Evolutionary conservation across 2,888 invertebrate species (phyloP), one percentile per base, ranked within the genome.

Genomic region (Caenorhabditis auriculariae): DNA sequence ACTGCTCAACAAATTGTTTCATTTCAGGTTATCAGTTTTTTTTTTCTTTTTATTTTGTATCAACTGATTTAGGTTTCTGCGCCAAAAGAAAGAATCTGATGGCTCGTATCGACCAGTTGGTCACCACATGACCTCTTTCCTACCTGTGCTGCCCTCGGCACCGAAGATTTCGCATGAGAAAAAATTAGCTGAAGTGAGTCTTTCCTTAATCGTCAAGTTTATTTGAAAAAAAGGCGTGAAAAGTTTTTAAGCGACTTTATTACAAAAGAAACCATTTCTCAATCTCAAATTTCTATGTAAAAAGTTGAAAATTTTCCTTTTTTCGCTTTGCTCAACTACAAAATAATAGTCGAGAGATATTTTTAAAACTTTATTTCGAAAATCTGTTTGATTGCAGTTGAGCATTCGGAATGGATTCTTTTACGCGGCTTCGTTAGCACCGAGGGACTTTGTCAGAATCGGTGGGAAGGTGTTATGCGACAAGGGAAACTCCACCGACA

Each of bases 161-260:
- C 56, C 54, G 24, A 63, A 58, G 19, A 41, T 60, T 17, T 41
- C 63, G 2, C 67, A 67, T 43, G 63, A 58, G 21, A 67, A 63
- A 41, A 67, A 63, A 29, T 46, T 67, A 45, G 47, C 39, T 9
- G 67, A 67, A 26, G 50, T 58, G 0, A 17, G 26, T 32, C 9
- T 32, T n/a, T n/a, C n/a, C n/a, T n/a, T n/a, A n/a, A n/a, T n/a
- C n/a, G n/a, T n/a, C n/a, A n/a, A n/a, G n/a, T n/a, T n/a, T n/a
- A n/a, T n/a, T n/a, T n/a, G n/a, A n/a, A n/a, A n/a, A n/a, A n/a
- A n/a, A n/a, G n/a, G n/a, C n/a, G n/a, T n/a, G n/a, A n/a, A n/a
- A n/a, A n/a, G n/a, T n/a, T n/a, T n/a, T n/a, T n/a, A n/a, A n/a
- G n/a, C n/a, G n/a, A n/a, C n/a, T n/a, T n/a, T n/a, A n/a, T n/a